Percentiles rank a stretch among this genome's conserved stretches.
Conservation (phyloP, 2,888 invertebrate genomes). For the Lochmaea capreae region DNA sequence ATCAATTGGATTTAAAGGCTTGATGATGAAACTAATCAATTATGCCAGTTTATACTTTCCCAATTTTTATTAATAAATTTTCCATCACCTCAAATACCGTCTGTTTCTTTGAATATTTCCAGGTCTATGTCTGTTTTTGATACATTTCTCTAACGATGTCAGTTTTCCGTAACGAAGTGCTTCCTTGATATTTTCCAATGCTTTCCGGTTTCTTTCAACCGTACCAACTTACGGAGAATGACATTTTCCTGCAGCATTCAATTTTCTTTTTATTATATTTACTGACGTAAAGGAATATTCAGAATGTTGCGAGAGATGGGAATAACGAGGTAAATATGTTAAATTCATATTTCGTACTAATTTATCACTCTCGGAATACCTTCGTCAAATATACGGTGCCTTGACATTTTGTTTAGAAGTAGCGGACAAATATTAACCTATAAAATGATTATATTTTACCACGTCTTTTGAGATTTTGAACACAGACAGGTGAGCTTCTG, state of each 20-base stretch:
- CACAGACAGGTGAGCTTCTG: too few relatives aligned
- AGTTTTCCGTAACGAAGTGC: slow-evolving; percentile 13
- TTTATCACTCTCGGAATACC: background rate
- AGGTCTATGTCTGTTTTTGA: slow-evolving; percentile 5
- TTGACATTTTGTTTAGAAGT: too few relatives aligned
- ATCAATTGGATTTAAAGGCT: too few relatives aligned
- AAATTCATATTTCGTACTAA: background rate
- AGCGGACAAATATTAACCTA: too few relatives aligned
- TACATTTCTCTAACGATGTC: slow-evolving; percentile 7
- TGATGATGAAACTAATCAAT: too few relatives aligned
- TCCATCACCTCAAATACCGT: background rate
- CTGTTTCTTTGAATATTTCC: background rate
- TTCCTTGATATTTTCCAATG: slow-evolving; percentile 23
- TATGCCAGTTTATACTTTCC: too few relatives aligned
- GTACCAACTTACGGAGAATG: slow-evolving; percentile 6
- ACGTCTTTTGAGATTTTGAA: too few relatives aligned
- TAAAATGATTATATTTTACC: too few relatives aligned
- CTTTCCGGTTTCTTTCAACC: slow-evolving; percentile 16
- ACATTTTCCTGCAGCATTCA: slow-evolving; percentile 15
- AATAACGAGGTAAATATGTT: background rate
- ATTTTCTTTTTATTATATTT: slow-evolving; percentile 17
- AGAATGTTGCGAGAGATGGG: background rate
- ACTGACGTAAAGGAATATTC: slow-evolving; percentile 4
- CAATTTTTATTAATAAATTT: background rate
- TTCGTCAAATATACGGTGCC: background rate